Base-by-base conservation (phyloP, 2,113 vertebrate species). In the Reinhardtius hippoglossoides region DNA sequence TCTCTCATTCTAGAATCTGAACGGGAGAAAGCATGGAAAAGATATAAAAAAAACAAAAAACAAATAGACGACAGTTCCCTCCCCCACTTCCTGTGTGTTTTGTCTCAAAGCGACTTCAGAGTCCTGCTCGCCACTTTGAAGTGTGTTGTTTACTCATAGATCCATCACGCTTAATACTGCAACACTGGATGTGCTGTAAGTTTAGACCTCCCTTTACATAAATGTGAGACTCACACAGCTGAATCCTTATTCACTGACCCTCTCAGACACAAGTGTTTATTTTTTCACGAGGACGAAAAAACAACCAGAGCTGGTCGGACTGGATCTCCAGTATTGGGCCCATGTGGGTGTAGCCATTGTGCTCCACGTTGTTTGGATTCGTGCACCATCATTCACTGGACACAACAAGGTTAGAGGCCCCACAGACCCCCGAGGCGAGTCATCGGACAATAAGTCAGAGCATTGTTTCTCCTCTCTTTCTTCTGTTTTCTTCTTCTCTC, bases 391-490 rank as follows among this genome's bases (percentile, higher is more conserved):
- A 24, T 61, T 75, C 70, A 59, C 21, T 61, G 66, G 52, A 24
- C 26, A 54, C 67, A 48, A 16, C 27, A 5, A 58, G 21, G 62
- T 16, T 26, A 2, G 16, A 27, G 52, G 77, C 31, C 6, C 14
- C 35, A 4, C 13, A 4, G 57, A 18, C n/a, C n/a, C 69, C 64
- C 1, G 54, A 67, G 70, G 15, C 73, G 46, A 58, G 65, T 58
- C 46, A 40, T 26, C 3, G 10, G 1, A 37, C 55, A 54, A 26
- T 70, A 48, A 70, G 56, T 63, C 15, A 71, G 1, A 56, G 48
- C 73, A 62, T 82, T 26, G 67, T 65, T 50, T 54, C 62, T 69
- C 7, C 12, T 64, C 27, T 44, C 9, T 50, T 64, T 72, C 5
- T 3, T 52, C 37, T 50, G 21, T 20, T 65, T 44, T 56, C 40